phyloP scores from a whole-genome alignment of 2,113 vertebrate species.

The Parus major region DNA sequence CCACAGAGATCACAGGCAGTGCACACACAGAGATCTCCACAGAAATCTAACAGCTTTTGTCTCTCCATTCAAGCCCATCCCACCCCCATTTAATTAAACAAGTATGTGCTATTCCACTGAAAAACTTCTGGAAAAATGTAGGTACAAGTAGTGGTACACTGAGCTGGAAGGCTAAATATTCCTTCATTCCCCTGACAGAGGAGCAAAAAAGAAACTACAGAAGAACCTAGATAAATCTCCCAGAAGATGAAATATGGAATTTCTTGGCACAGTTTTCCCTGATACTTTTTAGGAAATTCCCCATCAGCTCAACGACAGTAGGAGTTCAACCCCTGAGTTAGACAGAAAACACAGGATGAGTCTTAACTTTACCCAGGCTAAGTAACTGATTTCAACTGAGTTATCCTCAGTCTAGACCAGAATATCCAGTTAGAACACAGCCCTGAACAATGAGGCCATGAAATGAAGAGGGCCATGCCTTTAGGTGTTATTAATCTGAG shows the following conservation, averaged over 20 bases:
- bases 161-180: not conserved
- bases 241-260: not conserved
- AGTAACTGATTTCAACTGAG: not conserved
- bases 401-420: not conserved
- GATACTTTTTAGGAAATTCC: not conserved
- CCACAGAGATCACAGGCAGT: accelerated
- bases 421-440: not conserved
- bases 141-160: not conserved
- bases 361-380: not conserved
- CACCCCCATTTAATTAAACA: not conserved
- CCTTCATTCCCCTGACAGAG: not conserved
- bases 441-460: not conserved
- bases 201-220: not conserved
- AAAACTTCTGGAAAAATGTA: not conserved
- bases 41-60: not conserved
- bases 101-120: not conserved
- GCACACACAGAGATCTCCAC: not conserved
- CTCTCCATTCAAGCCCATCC: not conserved
- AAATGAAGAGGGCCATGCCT: not conserved
- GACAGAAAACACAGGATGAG: not conserved
- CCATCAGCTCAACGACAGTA: not conserved
- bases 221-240: not conserved
- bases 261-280: not conserved
- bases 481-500: not conserved
- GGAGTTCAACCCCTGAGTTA: not conserved